Conservation (phyloP, 2,888 invertebrate genomes). For the Ochlodes sylvanus region DNA sequence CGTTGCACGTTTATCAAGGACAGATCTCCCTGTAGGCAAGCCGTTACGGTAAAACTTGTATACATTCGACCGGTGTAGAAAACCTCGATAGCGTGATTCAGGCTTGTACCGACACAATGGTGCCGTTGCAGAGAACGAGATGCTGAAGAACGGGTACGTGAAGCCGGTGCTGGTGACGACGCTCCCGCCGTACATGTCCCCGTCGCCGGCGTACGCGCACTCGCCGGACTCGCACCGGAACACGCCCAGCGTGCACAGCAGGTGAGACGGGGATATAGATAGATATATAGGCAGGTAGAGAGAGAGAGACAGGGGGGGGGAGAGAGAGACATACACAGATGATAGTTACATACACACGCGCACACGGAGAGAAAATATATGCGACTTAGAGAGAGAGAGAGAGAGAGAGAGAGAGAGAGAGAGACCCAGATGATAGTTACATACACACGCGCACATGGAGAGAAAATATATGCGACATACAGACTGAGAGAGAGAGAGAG, state of each 20-base stretch:
- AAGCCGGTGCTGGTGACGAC: conserved; percentile 93
- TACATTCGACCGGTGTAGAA: too few species aligned
- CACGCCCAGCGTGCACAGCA: conserved; percentile 91
- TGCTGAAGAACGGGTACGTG: conserved; percentile 93
- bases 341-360: not conserved
- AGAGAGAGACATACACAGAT: not conserved
- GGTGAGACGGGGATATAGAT: conserved; percentile 74
- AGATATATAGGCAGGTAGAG: not conserved
- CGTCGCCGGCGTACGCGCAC: conserved; percentile 80
- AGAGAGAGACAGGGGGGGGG: not conserved
- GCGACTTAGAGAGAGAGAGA: too few species aligned
- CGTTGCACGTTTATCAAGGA: too few species aligned
- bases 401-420: too few species aligned
- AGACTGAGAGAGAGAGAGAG: too few species aligned
- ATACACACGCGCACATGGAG: not conserved
- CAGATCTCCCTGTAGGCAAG: too few species aligned
- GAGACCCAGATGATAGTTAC: not conserved
- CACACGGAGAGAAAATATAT: not conserved
- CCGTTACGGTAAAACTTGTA: too few species aligned
- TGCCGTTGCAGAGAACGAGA: conserved; percentile 72
- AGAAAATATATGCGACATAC: not conserved
- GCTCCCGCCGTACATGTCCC: conserved; percentile 91
- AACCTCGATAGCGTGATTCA: too few species aligned
- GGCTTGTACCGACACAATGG: too few species aligned
- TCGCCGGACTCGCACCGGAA: conserved; percentile 89